These are phyloP conservation scores for Pseudobourletiella spinata DNA, from an alignment of 1,140 invertebrate genomes.

Conservation along the genomic window DNA sequence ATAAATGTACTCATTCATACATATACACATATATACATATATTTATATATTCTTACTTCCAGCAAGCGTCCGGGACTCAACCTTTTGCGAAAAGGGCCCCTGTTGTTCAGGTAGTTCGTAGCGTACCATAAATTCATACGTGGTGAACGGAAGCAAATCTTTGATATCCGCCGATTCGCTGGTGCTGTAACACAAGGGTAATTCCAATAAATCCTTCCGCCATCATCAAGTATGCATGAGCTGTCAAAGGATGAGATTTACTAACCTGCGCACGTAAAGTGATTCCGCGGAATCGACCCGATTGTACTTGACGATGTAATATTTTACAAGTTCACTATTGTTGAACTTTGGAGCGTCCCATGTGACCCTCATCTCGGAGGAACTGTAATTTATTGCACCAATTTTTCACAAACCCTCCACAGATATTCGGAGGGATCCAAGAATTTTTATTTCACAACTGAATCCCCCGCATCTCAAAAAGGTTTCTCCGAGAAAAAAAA, in stretches of 20 bases:
- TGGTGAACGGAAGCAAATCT: constrained; percentile 23
- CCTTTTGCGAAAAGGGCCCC: constrained; percentile 19
- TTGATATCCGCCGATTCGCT: constrained; percentile 23
- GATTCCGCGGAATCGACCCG: constrained; percentile 20
- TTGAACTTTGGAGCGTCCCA: constrained; percentile 19
- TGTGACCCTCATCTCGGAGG: constrained; percentile 16
- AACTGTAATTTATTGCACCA: too few species aligned
- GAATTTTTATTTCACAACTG: too few species aligned
- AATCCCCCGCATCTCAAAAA: too few species aligned
- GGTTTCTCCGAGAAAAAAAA: too few species aligned
- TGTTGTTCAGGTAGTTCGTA: neutral
- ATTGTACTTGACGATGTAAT: constrained; percentile 27
- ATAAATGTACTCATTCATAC: too few species aligned
- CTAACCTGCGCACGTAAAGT: constrained; percentile 18
- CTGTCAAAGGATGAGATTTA: too few species aligned
- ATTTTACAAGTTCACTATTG: neutral
- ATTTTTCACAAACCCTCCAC: too few species aligned
- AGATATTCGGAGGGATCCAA: too few species aligned
- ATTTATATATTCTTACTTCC: too few species aligned
- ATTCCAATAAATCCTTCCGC: neutral
- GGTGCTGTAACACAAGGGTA: constrained; percentile 14
- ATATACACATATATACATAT: too few species aligned
- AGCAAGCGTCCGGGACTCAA: constrained; percentile 27
- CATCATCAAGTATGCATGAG: too few species aligned
- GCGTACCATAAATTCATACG: constrained; percentile 25